These are phyloP conservation scores for Panagrolaimus sp. DNA, from an alignment of 1,140 invertebrate genomes.

Conservation along the genomic window DNA sequence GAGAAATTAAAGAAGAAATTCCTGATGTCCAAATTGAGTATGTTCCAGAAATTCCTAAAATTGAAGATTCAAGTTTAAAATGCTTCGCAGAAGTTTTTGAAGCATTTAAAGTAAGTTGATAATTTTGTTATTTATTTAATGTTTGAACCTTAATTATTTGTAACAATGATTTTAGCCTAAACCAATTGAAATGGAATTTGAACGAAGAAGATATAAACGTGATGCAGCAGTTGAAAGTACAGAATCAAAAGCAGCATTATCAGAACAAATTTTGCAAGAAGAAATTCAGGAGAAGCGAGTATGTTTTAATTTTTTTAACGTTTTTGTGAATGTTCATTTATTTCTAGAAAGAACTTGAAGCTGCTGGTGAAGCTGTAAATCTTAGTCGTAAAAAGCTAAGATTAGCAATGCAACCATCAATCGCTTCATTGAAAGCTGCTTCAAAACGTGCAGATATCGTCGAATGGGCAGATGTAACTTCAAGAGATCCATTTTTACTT, in stretches of 20 bases:
- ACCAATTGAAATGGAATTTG: slow-evolving; percentile 32
- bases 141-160: no score
- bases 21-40: slow-evolving; percentile 48
- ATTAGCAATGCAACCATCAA: slow-evolving; percentile 51
- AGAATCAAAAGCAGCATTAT: slow-evolving; percentile 38
- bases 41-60: slow-evolving; percentile 41
- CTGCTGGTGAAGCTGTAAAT: slow-evolving; percentile 44
- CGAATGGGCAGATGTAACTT: slow-evolving; percentile 99
- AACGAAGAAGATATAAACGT: background rate
- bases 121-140: no score
- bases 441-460: slow-evolving; percentile 82
- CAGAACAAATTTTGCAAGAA: slow-evolving; percentile 50
- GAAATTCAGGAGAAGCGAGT: slow-evolving; percentile 49
- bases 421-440: slow-evolving; percentile 54
- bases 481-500: slow-evolving; percentile 86
- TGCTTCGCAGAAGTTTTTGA: slow-evolving; percentile 54
- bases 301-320: slow-evolving; percentile 9
- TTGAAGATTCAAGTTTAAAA: slow-evolving; percentile 49
- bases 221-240: slow-evolving; percentile 31
- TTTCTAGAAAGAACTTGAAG: slow-evolving; percentile 48
- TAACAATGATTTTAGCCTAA: slow-evolving; percentile 33
- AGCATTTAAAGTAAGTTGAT: slow-evolving; percentile 43
- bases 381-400: slow-evolving; percentile 49
- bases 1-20: background rate
- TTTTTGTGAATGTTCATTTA: slow-evolving; percentile 17